Evolutionary conservation across 2,888 invertebrate genomes (phyloP).

Genomic region (Halictus quadricinctus): DNA sequence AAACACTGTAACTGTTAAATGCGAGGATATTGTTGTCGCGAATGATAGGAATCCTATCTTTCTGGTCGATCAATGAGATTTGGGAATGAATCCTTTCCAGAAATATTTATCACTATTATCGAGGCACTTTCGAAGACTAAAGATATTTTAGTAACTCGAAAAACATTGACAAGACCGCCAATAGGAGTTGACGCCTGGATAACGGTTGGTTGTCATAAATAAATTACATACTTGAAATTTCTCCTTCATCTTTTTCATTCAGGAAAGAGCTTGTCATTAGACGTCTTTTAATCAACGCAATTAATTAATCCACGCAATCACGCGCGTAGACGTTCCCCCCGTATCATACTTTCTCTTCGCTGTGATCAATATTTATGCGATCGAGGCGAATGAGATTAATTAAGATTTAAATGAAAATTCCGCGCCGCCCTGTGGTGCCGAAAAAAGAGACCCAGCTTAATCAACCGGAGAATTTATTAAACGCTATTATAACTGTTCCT

Average conservation of each 20-base stretch:
- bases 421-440: background rate
- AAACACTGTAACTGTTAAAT: too few species aligned
- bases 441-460: slow-evolving; percentile 21
- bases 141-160: too few species aligned
- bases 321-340: slow-evolving; percentile 18
- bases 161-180: too few species aligned
- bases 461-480: slow-evolving; percentile 43
- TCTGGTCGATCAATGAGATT: too few species aligned
- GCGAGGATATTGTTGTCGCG: too few species aligned
- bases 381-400: slow-evolving; percentile 50
- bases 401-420: slow-evolving; percentile 45
- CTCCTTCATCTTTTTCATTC: background rate
- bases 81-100: too few species aligned
- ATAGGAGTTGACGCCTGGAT: too few species aligned
- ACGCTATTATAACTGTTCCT: slow-evolving; percentile 26
- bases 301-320: slow-evolving; percentile 35
- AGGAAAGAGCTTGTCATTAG: background rate
- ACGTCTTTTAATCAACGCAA: slow-evolving; percentile 23
- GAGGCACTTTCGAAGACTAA: too few species aligned
- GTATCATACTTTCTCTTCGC: slow-evolving; percentile 28
- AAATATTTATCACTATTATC: too few species aligned
- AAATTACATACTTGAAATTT: background rate
- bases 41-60: too few species aligned
- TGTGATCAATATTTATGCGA: slow-evolving; percentile 55
- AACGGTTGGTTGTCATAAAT: too few species aligned